phyloP scores from a whole-genome alignment of 2,888 invertebrate genomes.

The Hanleya hanleyi region DNA sequence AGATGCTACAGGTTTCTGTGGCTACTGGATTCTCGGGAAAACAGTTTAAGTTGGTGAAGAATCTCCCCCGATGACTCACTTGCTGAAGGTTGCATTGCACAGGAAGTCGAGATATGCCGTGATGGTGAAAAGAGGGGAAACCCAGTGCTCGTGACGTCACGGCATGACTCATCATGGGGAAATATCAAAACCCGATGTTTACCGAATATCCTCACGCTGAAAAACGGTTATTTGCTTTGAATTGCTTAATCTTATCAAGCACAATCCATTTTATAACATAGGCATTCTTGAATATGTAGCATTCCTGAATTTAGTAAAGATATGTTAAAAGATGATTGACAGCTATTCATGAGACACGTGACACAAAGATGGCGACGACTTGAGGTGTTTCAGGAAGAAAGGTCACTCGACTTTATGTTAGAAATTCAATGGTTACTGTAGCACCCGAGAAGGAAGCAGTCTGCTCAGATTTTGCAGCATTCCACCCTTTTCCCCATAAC shows the following conservation, averaged over 20 bases:
- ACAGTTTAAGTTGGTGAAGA: too few relatives aligned
- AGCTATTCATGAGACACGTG: slow-evolving; percentile 6
- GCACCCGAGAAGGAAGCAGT: background rate
- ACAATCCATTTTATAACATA: too few relatives aligned
- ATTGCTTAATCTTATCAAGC: background rate
- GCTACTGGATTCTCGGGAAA: too few relatives aligned
- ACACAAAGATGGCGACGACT: background rate
- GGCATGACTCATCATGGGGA: background rate
- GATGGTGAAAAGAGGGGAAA: slow-evolving; percentile 2
- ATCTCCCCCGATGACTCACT: too few relatives aligned
- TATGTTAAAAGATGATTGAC: background rate
- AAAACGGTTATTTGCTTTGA: background rate
- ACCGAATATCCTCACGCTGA: background rate
- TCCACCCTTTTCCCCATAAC: background rate
- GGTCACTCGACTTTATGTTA: background rate
- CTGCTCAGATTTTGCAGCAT: background rate
- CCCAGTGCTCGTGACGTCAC: slow-evolving; percentile 3
- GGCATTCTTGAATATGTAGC: background rate
- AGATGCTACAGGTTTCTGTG: too few relatives aligned
- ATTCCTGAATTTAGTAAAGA: background rate
- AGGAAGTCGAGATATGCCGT: background rate
- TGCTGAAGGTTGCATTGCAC: too few relatives aligned
- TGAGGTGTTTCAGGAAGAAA: background rate
- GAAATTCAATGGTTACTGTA: background rate
- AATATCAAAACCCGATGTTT: background rate